Base-by-base conservation (phyloP, 2,113 vertebrate genomes). In the Lathamus discolor region DNA sequence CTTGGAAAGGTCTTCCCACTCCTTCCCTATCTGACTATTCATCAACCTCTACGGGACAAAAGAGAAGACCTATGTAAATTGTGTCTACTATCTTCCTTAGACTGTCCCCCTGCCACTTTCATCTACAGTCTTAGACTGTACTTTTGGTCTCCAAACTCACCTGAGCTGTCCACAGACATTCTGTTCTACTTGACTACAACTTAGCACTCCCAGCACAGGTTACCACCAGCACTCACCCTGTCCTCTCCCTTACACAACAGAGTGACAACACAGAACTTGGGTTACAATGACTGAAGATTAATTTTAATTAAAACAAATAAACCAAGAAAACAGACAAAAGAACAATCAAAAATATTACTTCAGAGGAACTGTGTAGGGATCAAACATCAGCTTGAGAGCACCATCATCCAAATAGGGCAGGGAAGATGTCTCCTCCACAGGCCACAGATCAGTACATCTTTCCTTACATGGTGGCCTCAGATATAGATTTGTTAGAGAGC, bases 241-340 rank as follows among this genome's bases (percentile, higher is more conserved):
- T 52, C 57, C 64, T 88, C 61, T 72, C 67, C n/a, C 52, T 82
- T 22, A 87, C 52, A 79, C 85, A 91, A 94, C 72, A 76, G 69
- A 96, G 89, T 62, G 96, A 95, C 87, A 88, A 95, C 84, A 93
- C 76, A 94, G 48, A 95, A 93, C 86, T 87, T 81, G 57, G 66
- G 22, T 80, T 87, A 94, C 92, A 79, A 93, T 8, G 64, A 86
- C 46, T 77, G 67, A 85, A 89, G 73, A 51, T 88, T 91, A 83
- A 91, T 83, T 95, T 59, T 68, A 70, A 64, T 49, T 75, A 72
- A 93, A 95, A 92, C 59, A 77, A 95, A n/a, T 22, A n/a, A 94
- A 74, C 31, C 9, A 77, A 92, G 64, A 66, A 91, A 95, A 93
- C 28, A 29, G 90, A 93, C 24, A 94, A 59, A 48, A 93, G 64